These are phyloP conservation scores for Sapajus apella DNA, from an alignment of 2,113 vertebrate species.

Conservation along the genomic window DNA sequence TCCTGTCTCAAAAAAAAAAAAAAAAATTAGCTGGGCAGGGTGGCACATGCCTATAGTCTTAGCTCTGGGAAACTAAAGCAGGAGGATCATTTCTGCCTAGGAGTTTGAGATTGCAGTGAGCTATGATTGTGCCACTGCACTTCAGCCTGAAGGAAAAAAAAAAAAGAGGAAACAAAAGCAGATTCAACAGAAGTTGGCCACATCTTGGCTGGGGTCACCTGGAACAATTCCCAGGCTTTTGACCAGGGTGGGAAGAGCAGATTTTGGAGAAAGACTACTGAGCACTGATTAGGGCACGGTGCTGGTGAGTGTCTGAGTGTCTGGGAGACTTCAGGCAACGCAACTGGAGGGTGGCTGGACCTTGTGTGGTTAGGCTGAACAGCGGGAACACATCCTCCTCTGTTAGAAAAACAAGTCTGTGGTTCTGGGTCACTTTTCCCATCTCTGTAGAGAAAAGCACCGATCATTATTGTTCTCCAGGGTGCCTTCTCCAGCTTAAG, in stretches of 20 bases:
- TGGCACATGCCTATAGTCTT: no score
- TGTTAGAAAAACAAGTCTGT: background rate
- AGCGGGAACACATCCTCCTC: background rate
- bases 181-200: background rate
- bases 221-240: background rate
- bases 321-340: fast-evolving
- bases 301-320: no score
- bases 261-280: background rate
- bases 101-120: no score
- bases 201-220: fast-evolving
- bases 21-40: no score
- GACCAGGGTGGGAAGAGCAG: background rate
- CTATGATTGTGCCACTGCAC: no score
- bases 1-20: no score
- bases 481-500: background rate
- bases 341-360: background rate
- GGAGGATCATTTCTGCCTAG: no score
- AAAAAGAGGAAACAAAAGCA: background rate
- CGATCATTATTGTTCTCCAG: background rate
- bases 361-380: background rate
- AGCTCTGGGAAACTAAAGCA: no score
- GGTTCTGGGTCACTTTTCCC: background rate
- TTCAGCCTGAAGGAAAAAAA: no score
- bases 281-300: fast-evolving
- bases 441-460: background rate